These are phyloP conservation scores for Ceratosolen solmsi DNA, from an alignment of 1,140 invertebrate species.

Conservation along the genomic window DNA sequence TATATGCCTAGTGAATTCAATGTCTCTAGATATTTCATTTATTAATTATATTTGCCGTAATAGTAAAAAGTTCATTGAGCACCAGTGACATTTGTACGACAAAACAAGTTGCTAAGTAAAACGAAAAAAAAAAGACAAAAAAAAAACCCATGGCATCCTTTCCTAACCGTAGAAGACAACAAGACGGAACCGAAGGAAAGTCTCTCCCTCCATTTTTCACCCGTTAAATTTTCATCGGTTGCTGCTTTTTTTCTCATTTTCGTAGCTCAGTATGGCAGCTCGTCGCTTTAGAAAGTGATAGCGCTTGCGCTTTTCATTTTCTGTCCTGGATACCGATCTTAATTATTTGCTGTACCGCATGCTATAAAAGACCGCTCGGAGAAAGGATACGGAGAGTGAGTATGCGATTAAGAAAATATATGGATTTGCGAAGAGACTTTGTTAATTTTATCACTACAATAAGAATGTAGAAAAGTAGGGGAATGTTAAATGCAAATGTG, in stretches of 20 bases:
- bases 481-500: too few relatives aligned
- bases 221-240: not conserved
- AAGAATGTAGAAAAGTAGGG: too few relatives aligned
- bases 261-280: not conserved
- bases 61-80: too few relatives aligned
- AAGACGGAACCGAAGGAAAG: not conserved
- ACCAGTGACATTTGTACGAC: too few relatives aligned
- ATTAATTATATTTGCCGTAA: too few relatives aligned
- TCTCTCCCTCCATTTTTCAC: not conserved
- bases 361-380: not conserved
- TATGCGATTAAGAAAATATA: not conserved
- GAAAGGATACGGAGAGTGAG: not conserved
- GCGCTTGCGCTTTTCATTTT: constrained; percentile 33
- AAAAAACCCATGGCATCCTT: not conserved
- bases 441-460: not conserved
- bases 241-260: constrained; percentile 8
- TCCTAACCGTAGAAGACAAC: not conserved
- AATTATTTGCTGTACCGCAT: constrained; percentile 3
- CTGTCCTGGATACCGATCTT: constrained; percentile 23
- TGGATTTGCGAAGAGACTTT: not conserved
- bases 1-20: too few relatives aligned
- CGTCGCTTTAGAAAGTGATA: constrained; percentile 33
- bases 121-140: not conserved
- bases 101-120: too few relatives aligned
- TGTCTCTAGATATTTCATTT: too few relatives aligned